Base-by-base conservation (phyloP, 1,140 invertebrate species). In the Drosophila willistoni region DNA sequence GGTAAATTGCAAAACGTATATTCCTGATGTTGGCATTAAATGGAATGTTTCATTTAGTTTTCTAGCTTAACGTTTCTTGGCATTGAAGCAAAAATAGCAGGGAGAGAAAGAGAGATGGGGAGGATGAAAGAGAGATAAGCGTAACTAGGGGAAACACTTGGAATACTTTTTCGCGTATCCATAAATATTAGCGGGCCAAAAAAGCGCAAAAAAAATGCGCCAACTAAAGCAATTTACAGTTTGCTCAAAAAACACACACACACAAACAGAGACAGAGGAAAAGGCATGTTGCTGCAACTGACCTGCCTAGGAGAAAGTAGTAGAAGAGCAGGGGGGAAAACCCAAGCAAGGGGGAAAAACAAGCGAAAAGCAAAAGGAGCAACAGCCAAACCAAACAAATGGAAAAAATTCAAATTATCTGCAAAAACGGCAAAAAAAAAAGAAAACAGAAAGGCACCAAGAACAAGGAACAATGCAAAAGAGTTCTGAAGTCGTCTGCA, bases 181-280 rank as follows among this genome's bases (percentile, higher is more conserved):
- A 42, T 62, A 41, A 62, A 62, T 62, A 41, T 39, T 25, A 22
- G 12, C 51, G 29, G 17, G 29, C 12, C 36, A 55, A 64, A 17
- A 34, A 64, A 55, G 72, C 73, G 29, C 5, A 76, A 75, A 78
- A 85, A 85, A 68, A 83, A 79, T 59, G 69, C 73, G 83, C 84
- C 83, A 87, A 84, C 84, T 83, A 83, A 87, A 87, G 83, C 83
- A 87, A 87, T 87, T 87, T 87, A 83, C 83, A 87, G 83, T 87
- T 83, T 51, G 44, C 77, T 82, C 87, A 83, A 79, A 81, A 61
- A 69, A 55, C 7, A 51, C 17, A 51, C 7, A 12, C 22, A 25
- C 3, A 22, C 17, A 51, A 2, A 51, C 17, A 51, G 4, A 47
- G 4, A 47, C 7, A 47, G 17, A 22, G 17, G 7, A 51, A 13